These are phyloP conservation scores for Drosophila lini DNA, from an alignment of 1,140 invertebrate genomes.

Conservation along the genomic window DNA sequence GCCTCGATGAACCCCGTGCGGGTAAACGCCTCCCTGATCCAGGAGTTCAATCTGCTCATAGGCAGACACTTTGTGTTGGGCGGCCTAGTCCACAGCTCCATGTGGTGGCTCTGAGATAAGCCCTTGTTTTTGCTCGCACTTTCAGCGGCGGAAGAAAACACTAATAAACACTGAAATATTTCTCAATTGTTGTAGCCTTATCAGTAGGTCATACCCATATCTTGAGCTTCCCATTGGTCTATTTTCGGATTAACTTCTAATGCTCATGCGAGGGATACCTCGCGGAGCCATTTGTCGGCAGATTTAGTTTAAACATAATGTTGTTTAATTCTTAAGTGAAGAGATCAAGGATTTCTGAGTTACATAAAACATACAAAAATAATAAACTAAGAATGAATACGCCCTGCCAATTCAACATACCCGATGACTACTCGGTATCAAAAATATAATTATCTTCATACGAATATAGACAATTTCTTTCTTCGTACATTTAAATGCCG, in stretches of 20 bases:
- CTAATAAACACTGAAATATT: constrained; percentile 32
- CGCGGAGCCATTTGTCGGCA: not conserved
- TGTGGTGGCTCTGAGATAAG: constrained; percentile 65
- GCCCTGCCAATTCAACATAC: constrained; percentile 2
- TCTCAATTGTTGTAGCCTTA: constrained; percentile 20
- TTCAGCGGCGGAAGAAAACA: constrained; percentile 22
- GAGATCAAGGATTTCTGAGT: not conserved
- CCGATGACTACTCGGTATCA: constrained; percentile 8
- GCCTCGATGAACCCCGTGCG: constrained; percentile 64
- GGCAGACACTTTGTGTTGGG: constrained; percentile 67
- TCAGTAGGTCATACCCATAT: constrained; percentile 19
- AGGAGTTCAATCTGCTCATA: constrained; percentile 74
- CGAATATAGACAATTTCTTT: constrained; percentile 39
- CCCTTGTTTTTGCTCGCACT: not conserved
- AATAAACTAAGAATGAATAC: not conserved
- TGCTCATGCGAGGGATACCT: not conserved
- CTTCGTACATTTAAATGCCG: constrained; percentile 41
- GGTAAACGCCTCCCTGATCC: constrained; percentile 63
- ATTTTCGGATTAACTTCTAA: not conserved
- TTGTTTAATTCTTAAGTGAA: not conserved
- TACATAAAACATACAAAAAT: not conserved
- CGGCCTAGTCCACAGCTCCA: constrained; percentile 24
- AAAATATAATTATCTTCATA: constrained; percentile 32
- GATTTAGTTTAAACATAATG: no score
- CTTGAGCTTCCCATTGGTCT: constrained; percentile 3